A percentile compares a stretch with the other conserved stretches of the same genome.
Evolutionary conservation across 2,113 vertebrate species (phyloP).

Genomic region (Emydocephalus ijimae): DNA sequence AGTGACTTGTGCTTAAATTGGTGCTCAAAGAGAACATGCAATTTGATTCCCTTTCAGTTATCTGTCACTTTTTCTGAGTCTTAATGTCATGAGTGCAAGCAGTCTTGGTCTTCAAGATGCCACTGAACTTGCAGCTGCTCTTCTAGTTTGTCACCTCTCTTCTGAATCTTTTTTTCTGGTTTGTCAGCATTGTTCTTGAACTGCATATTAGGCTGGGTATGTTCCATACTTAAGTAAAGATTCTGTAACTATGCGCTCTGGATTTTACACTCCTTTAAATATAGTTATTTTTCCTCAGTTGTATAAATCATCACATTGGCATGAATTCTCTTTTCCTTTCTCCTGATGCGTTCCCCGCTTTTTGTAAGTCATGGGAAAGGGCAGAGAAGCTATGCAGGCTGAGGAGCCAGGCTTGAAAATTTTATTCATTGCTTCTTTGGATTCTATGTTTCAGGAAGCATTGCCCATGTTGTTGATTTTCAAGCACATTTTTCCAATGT

Average conservation of each 20-base stretch:
- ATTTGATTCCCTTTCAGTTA: neutral
- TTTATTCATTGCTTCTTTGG: neutral
- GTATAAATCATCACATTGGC: neutral
- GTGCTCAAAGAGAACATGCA: neutral
- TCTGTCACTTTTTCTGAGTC: neutral
- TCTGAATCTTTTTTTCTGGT: neutral
- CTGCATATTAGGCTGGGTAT: neutral
- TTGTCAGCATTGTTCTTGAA: conserved; percentile 13
- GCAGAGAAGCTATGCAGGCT: neutral
- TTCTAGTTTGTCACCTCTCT: neutral
- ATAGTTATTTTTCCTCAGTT: neutral
- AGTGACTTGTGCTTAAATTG: conserved; percentile 8
- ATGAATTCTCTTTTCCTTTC: neutral
- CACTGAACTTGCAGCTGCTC: conserved; percentile 16
- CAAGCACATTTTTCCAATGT: neutral
- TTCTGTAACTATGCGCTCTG: neutral
- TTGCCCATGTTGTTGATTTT: neutral
- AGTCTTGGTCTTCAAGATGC: conserved; percentile 8
- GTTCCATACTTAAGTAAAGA: neutral
- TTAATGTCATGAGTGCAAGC: neutral
- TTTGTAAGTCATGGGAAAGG: neutral
- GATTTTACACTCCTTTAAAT: neutral
- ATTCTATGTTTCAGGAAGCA: neutral
- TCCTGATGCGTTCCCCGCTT: neutral
- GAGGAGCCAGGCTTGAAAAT: neutral